Evolutionary conservation across 2,888 invertebrate genomes (phyloP).

Genomic region (Sesia bembeciformis): DNA sequence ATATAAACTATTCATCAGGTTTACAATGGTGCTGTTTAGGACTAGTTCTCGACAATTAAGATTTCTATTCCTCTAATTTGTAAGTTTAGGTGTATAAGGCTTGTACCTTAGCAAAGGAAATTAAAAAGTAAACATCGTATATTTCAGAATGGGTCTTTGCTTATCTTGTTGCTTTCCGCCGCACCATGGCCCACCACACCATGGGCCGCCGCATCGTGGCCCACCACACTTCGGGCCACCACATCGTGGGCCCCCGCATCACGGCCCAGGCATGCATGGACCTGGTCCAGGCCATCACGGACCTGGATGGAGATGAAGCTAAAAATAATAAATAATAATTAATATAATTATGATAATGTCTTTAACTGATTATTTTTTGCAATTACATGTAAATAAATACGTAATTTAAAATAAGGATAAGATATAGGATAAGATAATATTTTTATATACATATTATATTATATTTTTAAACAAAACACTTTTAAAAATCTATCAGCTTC

Average conservation of each 20-base stretch:
- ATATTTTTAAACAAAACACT: not conserved
- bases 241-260: slow-evolving; percentile 11
- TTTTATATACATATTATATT: not conserved
- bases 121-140: not conserved
- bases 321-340: not conserved
- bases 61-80: too few species aligned
- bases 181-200: slow-evolving; percentile 9
- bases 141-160: slow-evolving; percentile 17
- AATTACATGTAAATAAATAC: too few species aligned
- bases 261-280: slow-evolving; percentile 6
- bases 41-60: too few species aligned
- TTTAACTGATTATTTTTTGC: not conserved
- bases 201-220: slow-evolving; percentile 12
- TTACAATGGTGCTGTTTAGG: too few species aligned
- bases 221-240: slow-evolving; percentile 10
- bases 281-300: not conserved
- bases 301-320: not conserved
- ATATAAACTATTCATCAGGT: too few species aligned
- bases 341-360: not conserved
- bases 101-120: too few species aligned
- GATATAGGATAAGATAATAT: not conserved
- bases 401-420: not conserved
- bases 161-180: slow-evolving; percentile 15
- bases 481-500: too few species aligned
- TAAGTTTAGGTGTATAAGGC: too few species aligned